A percentile compares a stretch with the other conserved stretches of the same genome.
Conservation (phyloP, 2,888 invertebrate genomes). For the Eubasilissa splendida region DNA sequence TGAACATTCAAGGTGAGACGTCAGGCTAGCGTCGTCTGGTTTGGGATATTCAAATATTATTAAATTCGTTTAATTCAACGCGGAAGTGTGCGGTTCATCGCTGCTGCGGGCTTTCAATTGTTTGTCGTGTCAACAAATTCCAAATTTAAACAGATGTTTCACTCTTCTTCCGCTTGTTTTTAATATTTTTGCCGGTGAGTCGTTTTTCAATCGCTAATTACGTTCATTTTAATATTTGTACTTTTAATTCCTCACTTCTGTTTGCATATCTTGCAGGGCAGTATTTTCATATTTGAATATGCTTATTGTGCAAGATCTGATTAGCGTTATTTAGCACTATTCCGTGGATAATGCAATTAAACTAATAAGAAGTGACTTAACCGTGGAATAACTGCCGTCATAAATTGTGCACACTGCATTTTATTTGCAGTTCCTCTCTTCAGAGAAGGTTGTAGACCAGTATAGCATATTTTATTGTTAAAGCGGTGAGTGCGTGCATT, state of each 20-base stretch:
- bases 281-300: background rate
- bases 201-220: too few species aligned
- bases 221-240: background rate
- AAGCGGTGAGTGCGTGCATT: too few species aligned
- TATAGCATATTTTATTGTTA: too few species aligned
- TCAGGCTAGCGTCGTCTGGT: background rate
- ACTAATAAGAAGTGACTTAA: too few species aligned
- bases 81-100: background rate
- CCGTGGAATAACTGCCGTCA: too few species aligned
- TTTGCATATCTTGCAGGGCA: background rate
- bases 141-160: constrained; percentile 3
- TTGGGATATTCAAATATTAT: background rate
- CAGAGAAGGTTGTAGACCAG: too few species aligned
- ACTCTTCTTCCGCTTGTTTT: background rate
- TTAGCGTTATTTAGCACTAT: background rate
- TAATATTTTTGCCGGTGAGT: background rate
- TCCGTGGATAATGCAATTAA: too few species aligned
- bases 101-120: background rate
- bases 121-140: background rate
- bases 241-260: background rate
- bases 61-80: background rate
- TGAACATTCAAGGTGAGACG: background rate
- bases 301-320: background rate
- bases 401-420: too few species aligned
- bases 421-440: too few species aligned